A percentile compares a stretch with the other conserved stretches of the same genome.
These are phyloP conservation scores for Phallusia fumigata DNA, from an alignment of 23 tunicate species.

Conservation along the genomic window DNA sequence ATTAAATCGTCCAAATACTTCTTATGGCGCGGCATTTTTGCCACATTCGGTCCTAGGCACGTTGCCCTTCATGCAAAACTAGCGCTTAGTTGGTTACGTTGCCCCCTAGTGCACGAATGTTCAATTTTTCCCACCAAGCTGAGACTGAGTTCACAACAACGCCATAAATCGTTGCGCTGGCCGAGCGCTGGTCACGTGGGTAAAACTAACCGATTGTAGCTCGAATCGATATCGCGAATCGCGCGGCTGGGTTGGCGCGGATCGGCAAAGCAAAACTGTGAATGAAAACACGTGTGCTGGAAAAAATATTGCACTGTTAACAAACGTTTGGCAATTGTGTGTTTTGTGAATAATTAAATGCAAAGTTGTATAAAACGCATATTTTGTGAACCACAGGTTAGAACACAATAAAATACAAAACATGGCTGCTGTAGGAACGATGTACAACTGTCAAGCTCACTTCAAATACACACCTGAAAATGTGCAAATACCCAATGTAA, in stretches of 20 bases:
- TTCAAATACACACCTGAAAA: background rate
- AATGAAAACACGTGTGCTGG: too few relatives aligned
- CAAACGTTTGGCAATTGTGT: background rate
- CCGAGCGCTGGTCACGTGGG: background rate
- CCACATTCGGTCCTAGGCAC: background rate
- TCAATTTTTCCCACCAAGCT: conserved; percentile 13
- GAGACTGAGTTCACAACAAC: conserved; percentile 14
- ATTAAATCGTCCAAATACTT: conserved; percentile 22
- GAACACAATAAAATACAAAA: background rate
- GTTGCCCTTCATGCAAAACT: background rate
- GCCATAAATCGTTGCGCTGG: background rate
- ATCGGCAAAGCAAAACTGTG: too few relatives aligned
- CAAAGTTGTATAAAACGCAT: too few relatives aligned
- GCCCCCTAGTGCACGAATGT: conserved; percentile 7
- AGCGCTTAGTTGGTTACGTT: background rate
- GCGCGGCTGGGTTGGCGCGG: background rate
- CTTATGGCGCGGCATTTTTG: background rate
- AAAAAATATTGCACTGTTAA: too few relatives aligned
- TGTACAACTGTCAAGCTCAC: background rate
- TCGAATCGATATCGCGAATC: background rate
- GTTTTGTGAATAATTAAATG: too few relatives aligned
- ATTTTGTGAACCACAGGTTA: background rate
- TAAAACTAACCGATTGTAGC: background rate
- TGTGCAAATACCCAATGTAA: background rate
- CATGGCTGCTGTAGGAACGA: background rate